Evolutionary conservation across 2,888 invertebrate genomes (phyloP).

Genomic region (Acrocera orbiculus): DNA sequence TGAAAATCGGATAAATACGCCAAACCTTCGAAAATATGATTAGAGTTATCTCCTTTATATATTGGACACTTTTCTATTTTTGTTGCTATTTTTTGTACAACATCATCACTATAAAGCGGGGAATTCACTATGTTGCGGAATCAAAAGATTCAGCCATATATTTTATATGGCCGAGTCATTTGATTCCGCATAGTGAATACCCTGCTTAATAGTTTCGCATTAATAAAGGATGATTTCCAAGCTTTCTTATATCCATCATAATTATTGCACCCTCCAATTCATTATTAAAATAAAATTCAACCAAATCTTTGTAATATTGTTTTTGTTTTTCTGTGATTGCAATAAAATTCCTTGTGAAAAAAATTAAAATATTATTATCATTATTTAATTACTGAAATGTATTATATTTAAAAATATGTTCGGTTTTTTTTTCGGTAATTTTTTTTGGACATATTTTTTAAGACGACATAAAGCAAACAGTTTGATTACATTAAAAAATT

Average conservation of each 20-base stretch:
- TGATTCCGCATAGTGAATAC: no score
- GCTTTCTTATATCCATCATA: slow-evolving; percentile 86
- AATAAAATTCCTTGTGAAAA: slow-evolving; percentile 37
- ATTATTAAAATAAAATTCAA: slow-evolving; percentile 45
- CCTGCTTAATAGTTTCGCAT: slow-evolving; percentile 59
- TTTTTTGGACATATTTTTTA: slow-evolving; percentile 69
- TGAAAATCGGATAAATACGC: slow-evolving; percentile 82
- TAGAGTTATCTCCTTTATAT: slow-evolving; percentile 58
- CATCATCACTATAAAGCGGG: slow-evolving; percentile 44
- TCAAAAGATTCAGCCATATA: no score
- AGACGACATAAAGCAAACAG: slow-evolving; percentile 82
- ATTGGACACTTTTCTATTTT: slow-evolving; percentile 44
- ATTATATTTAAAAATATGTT: slow-evolving; percentile 44
- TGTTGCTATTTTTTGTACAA: slow-evolving; percentile 47
- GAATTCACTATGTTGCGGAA: no score
- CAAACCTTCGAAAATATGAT: slow-evolving; percentile 75
- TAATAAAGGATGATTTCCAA: slow-evolving; percentile 85
- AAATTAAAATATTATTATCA: no score
- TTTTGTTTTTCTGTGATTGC: slow-evolving; percentile 56
- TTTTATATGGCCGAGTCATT: no score
- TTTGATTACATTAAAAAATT: no score
- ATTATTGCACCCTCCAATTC: slow-evolving; percentile 54
- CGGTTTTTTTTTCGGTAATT: slow-evolving; percentile 71
- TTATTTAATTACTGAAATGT: no score
- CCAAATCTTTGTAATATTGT: slow-evolving; percentile 55